Base-by-base conservation (phyloP, 2,888 invertebrate genomes). In the Caenorhabditis panamensis region DNA sequence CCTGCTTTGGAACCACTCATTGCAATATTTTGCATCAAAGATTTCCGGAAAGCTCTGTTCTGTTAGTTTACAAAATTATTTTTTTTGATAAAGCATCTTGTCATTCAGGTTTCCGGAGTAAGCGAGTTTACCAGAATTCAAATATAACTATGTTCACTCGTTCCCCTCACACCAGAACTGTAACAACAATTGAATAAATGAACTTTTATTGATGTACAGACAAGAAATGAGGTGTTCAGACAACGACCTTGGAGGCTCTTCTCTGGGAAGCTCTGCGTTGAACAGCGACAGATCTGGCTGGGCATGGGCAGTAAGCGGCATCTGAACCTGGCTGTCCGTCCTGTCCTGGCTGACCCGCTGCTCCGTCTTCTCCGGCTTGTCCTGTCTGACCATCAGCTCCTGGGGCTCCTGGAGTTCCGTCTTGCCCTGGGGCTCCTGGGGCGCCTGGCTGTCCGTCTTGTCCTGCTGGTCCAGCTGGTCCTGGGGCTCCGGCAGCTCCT, bases 281-380 rank as follows among this genome's bases (percentile, higher is more conserved):
- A 63, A 81, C 67, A 47, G 76, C 62, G 3, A 75, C 63, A 49
- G 78, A 78, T 54, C 82, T 68, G 36, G 64, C 61, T 41, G 82
- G 82, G 61, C 82, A 84, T 47, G 79, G 77, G 56, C 84, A 85
- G 64, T 85, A 85, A 51, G 79, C 79, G 22, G 82, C 84, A 63
- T 85, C 84, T 26, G 82, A 59, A 76, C 85, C 85, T 13, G 78
- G 83, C 36, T 36, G 58, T 76, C 85, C 85, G 26, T 76, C 68
- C 24, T 75, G 78, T 79, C 85, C 85, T 36, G 75, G 72, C 22
- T 44, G 58, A 64, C 85, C 84, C n/a, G 79, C 68, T 26, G 58
- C 66, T 68, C 76, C 82, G n/a, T 64, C 58, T 20, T 64, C 51
- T 72, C 83, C 83, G 16, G 75, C 59, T 41, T 79, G 66, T 64